Evolutionary conservation across 2,888 invertebrate species (phyloP).

Genomic region (Pomacea canaliculata): DNA sequence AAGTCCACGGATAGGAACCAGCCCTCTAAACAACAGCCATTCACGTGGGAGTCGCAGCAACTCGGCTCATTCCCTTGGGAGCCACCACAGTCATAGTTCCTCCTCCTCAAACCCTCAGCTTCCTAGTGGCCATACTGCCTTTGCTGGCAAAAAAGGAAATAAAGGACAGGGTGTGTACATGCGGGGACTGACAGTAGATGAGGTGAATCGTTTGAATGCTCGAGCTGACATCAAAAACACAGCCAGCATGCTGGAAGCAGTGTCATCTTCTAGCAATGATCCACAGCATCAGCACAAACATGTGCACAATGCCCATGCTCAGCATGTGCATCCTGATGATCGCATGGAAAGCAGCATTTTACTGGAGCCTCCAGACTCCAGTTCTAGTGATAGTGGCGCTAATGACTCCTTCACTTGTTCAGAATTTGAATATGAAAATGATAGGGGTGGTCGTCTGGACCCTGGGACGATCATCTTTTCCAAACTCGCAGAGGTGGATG

Average conservation of each 20-base stretch:
- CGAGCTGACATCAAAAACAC: slow-evolving; percentile 87
- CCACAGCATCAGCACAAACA: slow-evolving; percentile 27
- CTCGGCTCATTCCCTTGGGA: slow-evolving; percentile 58
- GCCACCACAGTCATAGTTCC: slow-evolving; percentile 58
- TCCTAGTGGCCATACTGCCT: slow-evolving; percentile 7
- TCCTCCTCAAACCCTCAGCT: slow-evolving; percentile 40
- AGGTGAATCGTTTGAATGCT: slow-evolving; percentile 90
- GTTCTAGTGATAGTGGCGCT: slow-evolving; percentile 87
- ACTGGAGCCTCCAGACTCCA: slow-evolving; percentile 68
- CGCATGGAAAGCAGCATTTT: slow-evolving; percentile 64
- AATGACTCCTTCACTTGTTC: slow-evolving; percentile 98
- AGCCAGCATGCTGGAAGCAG: slow-evolving; percentile 91
- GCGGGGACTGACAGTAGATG: slow-evolving; percentile 88
- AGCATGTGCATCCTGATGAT: slow-evolving; percentile 29
- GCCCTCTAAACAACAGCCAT: slow-evolving; percentile 41
- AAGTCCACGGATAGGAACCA: slow-evolving; percentile 41
- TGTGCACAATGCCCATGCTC: slow-evolving; percentile 15
- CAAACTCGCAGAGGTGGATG: slow-evolving; percentile 70
- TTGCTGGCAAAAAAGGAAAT: background rate
- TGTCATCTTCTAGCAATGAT: slow-evolving; percentile 80
- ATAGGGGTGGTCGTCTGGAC: slow-evolving; percentile 59
- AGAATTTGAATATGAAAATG: slow-evolving; percentile 95
- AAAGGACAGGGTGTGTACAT: slow-evolving; percentile 18
- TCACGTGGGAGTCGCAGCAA: slow-evolving; percentile 48
- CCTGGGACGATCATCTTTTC: slow-evolving; percentile 73